Evolutionary conservation across 2,113 vertebrate species (phyloP), one percentile per base, ranked within the genome.

Genomic region (Rhinolophus sinicus): DNA sequence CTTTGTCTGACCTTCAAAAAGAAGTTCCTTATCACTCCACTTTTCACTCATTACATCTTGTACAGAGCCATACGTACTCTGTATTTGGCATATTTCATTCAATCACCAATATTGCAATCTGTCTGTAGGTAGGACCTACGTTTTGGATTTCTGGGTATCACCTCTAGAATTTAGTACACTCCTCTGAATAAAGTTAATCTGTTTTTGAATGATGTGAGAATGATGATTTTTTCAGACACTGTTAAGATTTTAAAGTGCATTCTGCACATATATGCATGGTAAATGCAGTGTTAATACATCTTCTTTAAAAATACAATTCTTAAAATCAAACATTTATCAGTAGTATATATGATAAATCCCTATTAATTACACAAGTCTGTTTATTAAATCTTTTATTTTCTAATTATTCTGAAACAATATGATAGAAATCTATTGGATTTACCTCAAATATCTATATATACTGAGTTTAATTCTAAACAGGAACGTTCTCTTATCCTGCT

Each of bases 331-430:
- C 35, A 89, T 22, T 65, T 62, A 70, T 56, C 33, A 35, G 5
- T 47, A 56, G 6, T 24, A 30, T 58, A 72, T 11, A 88, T 30
- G 24, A 69, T 58, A 82, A 75, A 69, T 26, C 9, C 0, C 14
- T 88, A 82, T 21, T 87, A 82, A 82, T 24, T 30, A 84, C 38
- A 93, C 52, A 73, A 93, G 24, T 64, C 14, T 52, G 19, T 24
- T 69, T 58, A 92, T 86, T 56, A 83, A 10, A 60, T 1, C 2
- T 84, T 76, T 75, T 5, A 62, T 92, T 94, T 89, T 78, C 9
- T 52, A 75, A 70, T 33, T 90, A 88, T 77, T 91, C 15, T 54
- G 8, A 90, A 93, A 89, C 13, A 97, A 93, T 60, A 72, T 60
- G 75, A 86, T 62, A 87, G 30, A 88, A 86, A 77, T 89, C n/a